Conservation (phyloP, 2,113 vertebrate species). For the Probosciger aterrimus region DNA sequence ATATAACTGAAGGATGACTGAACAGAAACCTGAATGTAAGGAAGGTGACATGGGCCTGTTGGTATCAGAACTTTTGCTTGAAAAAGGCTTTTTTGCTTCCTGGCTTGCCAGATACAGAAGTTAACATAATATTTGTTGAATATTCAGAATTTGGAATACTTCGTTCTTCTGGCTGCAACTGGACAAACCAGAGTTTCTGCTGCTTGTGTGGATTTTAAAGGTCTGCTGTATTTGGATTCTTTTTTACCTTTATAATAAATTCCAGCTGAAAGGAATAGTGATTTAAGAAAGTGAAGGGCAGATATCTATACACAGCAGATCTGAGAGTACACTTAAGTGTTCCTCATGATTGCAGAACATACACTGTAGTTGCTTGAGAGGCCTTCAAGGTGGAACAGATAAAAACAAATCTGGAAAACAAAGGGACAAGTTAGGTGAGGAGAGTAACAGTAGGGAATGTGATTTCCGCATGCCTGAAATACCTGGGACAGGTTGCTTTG, state of each 20-base stretch:
- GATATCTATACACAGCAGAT: neutral
- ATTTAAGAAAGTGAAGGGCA: neutral
- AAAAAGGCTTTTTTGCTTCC: neutral
- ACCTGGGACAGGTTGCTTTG: neutral
- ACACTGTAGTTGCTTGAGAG: neutral
- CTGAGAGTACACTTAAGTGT: neutral
- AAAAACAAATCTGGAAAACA: neutral
- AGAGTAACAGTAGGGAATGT: neutral
- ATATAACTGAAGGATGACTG: neutral
- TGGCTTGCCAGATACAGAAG: neutral
- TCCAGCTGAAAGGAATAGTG: neutral
- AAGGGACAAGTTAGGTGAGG: neutral
- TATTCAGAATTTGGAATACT: neutral
- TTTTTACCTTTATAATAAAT: constrained; percentile 4
- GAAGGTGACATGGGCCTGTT: neutral
- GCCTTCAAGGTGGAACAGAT: neutral
- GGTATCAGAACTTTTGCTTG: neutral
- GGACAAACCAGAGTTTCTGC: neutral
- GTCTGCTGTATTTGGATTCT: neutral
- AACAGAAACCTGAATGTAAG: neutral
- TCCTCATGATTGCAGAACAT: neutral
- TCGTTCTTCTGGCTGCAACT: neutral
- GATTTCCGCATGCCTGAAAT: neutral
- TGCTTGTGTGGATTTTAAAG: neutral
- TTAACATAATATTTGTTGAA: neutral